A percentile compares a stretch with the other conserved stretches of the same genome.
Conservation (phyloP, 2,888 invertebrate species). For the Spilosoma lubricipeda region DNA sequence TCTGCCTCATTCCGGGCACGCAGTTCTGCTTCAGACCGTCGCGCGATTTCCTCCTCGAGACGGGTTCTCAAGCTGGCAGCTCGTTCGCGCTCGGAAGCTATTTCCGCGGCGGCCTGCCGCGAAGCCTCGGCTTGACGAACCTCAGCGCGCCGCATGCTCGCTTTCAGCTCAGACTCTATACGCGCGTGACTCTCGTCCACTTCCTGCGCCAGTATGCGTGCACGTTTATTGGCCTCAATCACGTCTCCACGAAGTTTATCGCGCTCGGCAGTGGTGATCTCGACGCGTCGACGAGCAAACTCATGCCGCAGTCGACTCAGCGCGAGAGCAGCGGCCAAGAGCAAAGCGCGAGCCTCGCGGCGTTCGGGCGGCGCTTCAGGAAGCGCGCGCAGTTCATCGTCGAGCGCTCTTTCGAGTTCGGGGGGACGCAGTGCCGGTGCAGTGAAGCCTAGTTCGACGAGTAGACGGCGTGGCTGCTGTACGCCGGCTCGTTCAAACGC, state of each 20-base stretch:
- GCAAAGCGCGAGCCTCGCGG: conserved; percentile 59
- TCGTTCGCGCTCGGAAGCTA: conserved; percentile 91
- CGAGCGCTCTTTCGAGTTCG: conserved; percentile 89
- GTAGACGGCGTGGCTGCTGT: conserved; percentile 87
- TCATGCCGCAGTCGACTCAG: conserved; percentile 90
- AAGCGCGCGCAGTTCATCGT: conserved; percentile 86
- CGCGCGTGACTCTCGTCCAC: conserved; percentile 95
- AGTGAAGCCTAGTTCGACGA: conserved; percentile 89
- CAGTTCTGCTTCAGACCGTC: conserved; percentile 89
- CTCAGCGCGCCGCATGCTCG: conserved; percentile 90
- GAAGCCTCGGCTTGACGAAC: conserved; percentile 91
- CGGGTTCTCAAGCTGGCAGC: conserved; percentile 85
- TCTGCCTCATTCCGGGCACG: conserved; percentile 88
- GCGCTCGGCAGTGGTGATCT: conserved; percentile 90
- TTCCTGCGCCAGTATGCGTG: conserved; percentile 93
- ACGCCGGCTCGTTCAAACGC: conserved; percentile 91
- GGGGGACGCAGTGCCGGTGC: conserved; percentile 85
- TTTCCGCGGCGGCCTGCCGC: conserved; percentile 89
- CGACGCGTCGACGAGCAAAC: conserved; percentile 90
- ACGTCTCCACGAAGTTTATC: conserved; percentile 93
- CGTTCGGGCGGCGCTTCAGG: conserved; percentile 55
- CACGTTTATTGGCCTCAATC: conserved; percentile 93
- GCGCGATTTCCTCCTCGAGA: conserved; percentile 88
- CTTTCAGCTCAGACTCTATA: conserved; percentile 91
- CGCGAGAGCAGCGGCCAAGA: conserved; percentile 88